Evolutionary conservation across 2,113 vertebrate species (phyloP).

Genomic region (Gracilinanus agilis): DNA sequence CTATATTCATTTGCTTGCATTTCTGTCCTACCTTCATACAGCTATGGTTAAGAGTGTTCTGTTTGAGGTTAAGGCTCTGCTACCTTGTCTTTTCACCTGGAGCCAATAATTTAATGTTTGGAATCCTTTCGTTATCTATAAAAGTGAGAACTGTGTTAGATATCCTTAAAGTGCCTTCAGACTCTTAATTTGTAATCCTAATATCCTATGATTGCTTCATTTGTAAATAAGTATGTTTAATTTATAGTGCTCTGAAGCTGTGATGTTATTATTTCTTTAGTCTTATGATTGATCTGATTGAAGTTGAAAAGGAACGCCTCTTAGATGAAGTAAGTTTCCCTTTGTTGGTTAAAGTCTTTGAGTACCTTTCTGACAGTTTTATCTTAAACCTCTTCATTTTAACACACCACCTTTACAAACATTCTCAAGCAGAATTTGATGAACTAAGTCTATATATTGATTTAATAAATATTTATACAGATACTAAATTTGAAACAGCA

Average conservation of each 20-base stretch:
- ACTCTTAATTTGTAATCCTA: neutral
- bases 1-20: neutral
- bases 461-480: neutral
- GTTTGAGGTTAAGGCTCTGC: neutral
- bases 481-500: neutral
- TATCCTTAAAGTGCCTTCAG: neutral
- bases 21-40: slow-evolving; percentile 20
- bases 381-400: neutral
- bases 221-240: slow-evolving; percentile 38
- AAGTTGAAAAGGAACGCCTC: slow-evolving; percentile 91
- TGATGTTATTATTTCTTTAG: slow-evolving; percentile 80
- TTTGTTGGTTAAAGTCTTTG: neutral
- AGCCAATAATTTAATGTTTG: neutral
- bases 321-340: slow-evolving; percentile 91
- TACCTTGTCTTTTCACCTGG: neutral
- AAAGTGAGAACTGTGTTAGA: neutral
- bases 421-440: neutral
- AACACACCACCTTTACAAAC: neutral
- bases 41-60: neutral
- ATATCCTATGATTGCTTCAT: neutral
- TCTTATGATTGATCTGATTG: slow-evolving; percentile 88
- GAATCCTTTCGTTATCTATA: neutral
- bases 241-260: slow-evolving; percentile 61
- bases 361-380: neutral
- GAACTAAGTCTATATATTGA: neutral